phyloP scores from a whole-genome alignment of 2,113 vertebrate genomes.

The Pangasianodon hypophthalmus region DNA sequence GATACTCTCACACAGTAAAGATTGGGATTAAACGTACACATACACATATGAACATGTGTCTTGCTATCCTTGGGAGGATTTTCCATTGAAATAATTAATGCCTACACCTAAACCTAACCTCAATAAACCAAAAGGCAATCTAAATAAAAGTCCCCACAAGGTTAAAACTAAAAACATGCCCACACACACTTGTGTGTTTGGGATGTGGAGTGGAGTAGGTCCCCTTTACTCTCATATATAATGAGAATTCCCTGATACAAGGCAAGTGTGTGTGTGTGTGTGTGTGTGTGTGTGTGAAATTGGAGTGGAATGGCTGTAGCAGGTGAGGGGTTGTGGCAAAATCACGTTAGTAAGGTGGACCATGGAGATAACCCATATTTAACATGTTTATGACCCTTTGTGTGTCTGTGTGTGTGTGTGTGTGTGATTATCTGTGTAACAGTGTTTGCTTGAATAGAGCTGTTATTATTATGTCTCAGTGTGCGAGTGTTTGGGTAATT shows the following conservation, averaged over 20 bases:
- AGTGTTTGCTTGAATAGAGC: slow-evolving; percentile 42
- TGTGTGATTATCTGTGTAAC: background rate
- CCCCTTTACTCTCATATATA: slow-evolving; percentile 15
- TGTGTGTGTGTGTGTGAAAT: slow-evolving; percentile 27
- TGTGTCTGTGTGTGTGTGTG: slow-evolving; percentile 5
- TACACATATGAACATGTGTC: background rate
- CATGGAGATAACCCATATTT: slow-evolving; percentile 44
- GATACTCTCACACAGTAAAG: slow-evolving; percentile 23
- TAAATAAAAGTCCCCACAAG: background rate
- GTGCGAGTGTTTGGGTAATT: slow-evolving; percentile 31
- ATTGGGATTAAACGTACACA: slow-evolving; percentile 4
- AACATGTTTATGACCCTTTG: background rate
- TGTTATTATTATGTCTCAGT: slow-evolving; percentile 36
- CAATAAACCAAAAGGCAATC: background rate
- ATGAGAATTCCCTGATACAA: slow-evolving; percentile 35
- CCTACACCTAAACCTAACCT: background rate
- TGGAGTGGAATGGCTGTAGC: slow-evolving; percentile 27
- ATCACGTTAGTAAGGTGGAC: slow-evolving; percentile 49
- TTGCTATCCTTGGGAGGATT: background rate
- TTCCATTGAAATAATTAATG: background rate
- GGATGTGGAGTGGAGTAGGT: background rate
- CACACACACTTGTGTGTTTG: background rate
- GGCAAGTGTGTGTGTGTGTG: slow-evolving; percentile 23
- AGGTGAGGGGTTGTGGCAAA: background rate
- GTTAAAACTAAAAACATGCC: background rate